Conservation (phyloP, 2,797 vertebrate genomes). For the Halcyon badia region DNA sequence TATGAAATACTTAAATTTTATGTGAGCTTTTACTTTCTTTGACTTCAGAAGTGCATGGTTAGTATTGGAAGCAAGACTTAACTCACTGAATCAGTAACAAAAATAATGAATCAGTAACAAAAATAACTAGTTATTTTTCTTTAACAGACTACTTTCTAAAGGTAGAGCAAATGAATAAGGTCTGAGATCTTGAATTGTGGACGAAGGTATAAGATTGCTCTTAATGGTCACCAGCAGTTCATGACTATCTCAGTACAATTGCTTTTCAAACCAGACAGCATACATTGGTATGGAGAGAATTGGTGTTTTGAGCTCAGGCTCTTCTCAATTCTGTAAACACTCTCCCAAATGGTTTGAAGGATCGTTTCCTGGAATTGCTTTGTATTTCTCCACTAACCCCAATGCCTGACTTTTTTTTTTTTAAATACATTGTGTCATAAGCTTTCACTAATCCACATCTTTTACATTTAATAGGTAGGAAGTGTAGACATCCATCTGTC, state of each 20-base stretch:
- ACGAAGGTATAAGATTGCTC: neutral
- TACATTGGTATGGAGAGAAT: neutral
- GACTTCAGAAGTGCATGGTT: neutral
- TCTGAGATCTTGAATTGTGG: neutral
- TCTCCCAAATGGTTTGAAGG: neutral
- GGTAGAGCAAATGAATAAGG: neutral
- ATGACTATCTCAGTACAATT: neutral
- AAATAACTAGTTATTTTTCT: neutral
- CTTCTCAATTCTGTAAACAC: rapidly evolving
- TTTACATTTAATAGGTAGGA: neutral
- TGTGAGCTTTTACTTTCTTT: neutral
- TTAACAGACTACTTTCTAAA: neutral
- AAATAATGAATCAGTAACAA: neutral
- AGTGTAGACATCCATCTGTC: neutral
- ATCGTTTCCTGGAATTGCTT: neutral
- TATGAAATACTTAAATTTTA: neutral
- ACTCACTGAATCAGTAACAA: neutral
- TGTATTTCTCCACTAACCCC: neutral
- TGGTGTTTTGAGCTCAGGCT: neutral
- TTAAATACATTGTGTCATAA: neutral
- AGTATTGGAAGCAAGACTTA: neutral
- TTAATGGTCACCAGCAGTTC: neutral
- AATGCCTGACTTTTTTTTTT: neutral
- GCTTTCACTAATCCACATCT: neutral
- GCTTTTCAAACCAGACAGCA: neutral